Base-by-base conservation (phyloP, 2,797 vertebrate genomes). In the Acanthurus lineatus region DNA sequence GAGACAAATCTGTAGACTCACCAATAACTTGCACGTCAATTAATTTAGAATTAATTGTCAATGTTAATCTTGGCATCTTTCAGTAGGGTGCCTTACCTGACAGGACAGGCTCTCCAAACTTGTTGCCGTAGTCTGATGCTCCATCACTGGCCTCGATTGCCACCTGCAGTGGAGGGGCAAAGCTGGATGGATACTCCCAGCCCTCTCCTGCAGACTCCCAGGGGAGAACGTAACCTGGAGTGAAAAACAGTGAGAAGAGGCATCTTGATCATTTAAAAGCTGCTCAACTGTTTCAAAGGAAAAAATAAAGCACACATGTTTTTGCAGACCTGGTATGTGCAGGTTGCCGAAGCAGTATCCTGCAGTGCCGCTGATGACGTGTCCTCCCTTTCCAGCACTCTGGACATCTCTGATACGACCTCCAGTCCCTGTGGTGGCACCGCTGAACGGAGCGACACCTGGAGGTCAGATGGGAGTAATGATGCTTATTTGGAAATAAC, bases 341-440 rank as follows among this genome's bases (percentile, higher is more conserved):
- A 99, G 92, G 88, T 97, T 98, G 54, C 97, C 97, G 44, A 98
- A 99, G 83, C 97, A 97, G 93, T 98, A 99, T 12, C 97, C 97
- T 0, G 97, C 97, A 0, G 97, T 98, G 48, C 97, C 97, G 2
- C 97, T 97, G 5, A 99, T 96, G 52, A 98, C 97, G 0, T 98
- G 97, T 2, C 97, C 97, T 14, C 97, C 97, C 0, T 89, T 94
- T 1, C 97, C 97, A 0, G 97, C 97, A 48, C 96, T 96, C 90
- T 99, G 97, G 4, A 99, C 94, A 2, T 99, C 97, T 72, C 97
- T 91, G 83, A 99, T 99, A 3, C 97, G 96, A 3, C 97, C 97
- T 0, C 97, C 97, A 0, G 97, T 97, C 4, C 97, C 97, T 0
- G 97, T 98, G 52, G 97, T 96, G 17, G 97, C 97, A 0, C 97